Percentiles rank a stretch among this genome's conserved stretches.
These are phyloP conservation scores for Stegostoma tigrinum DNA, from an alignment of 2,113 vertebrate genomes.

Conservation along the genomic window DNA sequence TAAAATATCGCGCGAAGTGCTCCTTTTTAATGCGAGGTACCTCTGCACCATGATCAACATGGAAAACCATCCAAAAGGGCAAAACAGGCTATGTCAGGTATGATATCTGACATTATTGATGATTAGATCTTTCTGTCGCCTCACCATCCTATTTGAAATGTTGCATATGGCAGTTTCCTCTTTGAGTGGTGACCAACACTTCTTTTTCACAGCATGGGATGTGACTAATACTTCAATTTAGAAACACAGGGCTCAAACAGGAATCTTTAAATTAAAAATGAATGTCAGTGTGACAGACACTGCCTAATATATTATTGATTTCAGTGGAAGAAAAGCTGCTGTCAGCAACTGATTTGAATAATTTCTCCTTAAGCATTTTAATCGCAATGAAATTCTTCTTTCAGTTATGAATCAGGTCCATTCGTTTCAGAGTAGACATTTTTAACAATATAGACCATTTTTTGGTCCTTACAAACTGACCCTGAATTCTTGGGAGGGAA, in stretches of 20 bases:
- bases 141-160: not conserved
- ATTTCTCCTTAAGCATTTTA: not conserved
- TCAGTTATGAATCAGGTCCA: not conserved
- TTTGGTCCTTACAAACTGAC: not conserved
- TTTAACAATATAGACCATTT: not conserved
- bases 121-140: not conserved
- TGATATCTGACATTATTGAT: not conserved
- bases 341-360: not conserved
- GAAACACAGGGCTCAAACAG: not conserved
- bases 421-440: not conserved
- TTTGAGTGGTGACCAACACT: not conserved
- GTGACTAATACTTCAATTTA: not conserved
- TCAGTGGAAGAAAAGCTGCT: not conserved
- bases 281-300: not conserved
- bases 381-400: not conserved
- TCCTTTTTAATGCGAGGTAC: not conserved
- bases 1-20: not conserved
- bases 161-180: not conserved
- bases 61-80: not conserved
- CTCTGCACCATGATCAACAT: not conserved
- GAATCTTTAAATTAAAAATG: not conserved
- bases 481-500: not conserved
- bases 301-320: not conserved
- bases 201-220: not conserved
- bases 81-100: not conserved